Percentiles rank a stretch among this genome's conserved stretches.
Evolutionary conservation across 2,888 invertebrate species (phyloP).

Genomic region (Labia minor): DNA sequence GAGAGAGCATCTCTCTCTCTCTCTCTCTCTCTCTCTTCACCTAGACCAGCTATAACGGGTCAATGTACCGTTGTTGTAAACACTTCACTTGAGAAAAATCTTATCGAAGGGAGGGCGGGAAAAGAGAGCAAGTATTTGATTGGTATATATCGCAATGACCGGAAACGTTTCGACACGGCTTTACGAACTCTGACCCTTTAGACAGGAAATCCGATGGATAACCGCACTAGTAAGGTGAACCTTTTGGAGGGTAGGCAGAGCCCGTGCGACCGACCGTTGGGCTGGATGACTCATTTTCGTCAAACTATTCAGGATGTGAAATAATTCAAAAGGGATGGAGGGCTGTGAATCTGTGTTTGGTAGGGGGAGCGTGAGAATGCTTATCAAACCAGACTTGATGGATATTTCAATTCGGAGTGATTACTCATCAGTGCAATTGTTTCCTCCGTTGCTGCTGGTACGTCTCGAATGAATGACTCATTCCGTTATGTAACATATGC

Average conservation of each 20-base stretch:
- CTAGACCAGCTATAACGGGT: background rate
- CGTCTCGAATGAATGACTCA: background rate
- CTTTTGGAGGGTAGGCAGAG: background rate
- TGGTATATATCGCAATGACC: background rate
- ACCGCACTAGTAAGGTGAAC: background rate
- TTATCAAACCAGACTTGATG: background rate
- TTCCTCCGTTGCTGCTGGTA: background rate
- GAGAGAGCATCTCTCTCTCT: background rate
- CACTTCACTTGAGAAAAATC: background rate
- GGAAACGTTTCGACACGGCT: constrained; percentile 13
- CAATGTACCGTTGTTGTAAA: background rate
- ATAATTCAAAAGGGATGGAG: constrained; percentile 5
- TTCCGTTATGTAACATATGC: background rate
- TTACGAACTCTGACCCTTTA: constrained; percentile 4
- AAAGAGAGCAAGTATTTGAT: background rate
- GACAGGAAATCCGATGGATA: constrained; percentile 6
- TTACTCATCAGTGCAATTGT: constrained; percentile 13
- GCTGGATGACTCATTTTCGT: background rate
- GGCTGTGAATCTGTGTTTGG: constrained; percentile 13
- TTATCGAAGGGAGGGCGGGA: background rate
- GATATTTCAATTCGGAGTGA: constrained; percentile 1
- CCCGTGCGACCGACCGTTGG: constrained; percentile 3
- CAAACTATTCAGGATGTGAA: constrained; percentile 7
- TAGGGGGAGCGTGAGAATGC: constrained; percentile 13
- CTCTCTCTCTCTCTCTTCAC: background rate